A percentile compares a stretch with the other conserved stretches of the same genome.
These are phyloP conservation scores for Gerosis bhagava DNA, from an alignment of 2,888 invertebrate genomes.

Conservation along the genomic window DNA sequence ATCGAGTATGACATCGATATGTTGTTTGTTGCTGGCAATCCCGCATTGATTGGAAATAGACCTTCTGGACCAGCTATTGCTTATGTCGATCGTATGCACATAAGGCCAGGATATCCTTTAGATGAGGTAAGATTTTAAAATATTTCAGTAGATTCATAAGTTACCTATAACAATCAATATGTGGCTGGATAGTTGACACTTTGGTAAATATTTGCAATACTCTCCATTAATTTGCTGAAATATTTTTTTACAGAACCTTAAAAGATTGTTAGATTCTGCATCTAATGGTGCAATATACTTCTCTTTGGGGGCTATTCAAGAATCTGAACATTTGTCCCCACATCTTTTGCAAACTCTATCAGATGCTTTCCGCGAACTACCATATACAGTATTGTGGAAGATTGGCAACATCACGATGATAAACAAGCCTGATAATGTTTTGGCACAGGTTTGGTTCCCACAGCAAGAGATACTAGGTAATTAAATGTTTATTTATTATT, in stretches of 20 bases:
- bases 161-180: too few relatives aligned
- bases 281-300: constrained; percentile 73
- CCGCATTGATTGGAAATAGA: constrained; percentile 61
- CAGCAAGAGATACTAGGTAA: constrained; percentile 80
- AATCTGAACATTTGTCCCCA: constrained; percentile 63
- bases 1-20: constrained; percentile 71
- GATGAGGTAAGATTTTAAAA: constrained; percentile 47
- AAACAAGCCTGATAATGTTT: constrained; percentile 67
- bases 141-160: too few relatives aligned
- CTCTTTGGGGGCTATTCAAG: constrained; percentile 75
- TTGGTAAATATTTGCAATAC: too few relatives aligned
- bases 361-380: constrained; percentile 70
- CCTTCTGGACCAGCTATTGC: constrained; percentile 61
- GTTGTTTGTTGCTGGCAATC: constrained; percentile 64
- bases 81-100: constrained; percentile 66
- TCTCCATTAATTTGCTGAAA: not conserved
- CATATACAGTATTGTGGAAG: constrained; percentile 78
- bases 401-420: constrained; percentile 67
- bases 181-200: too few relatives aligned
- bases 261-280: constrained; percentile 58
- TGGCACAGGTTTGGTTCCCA: constrained; percentile 74
- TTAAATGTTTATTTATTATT: too few relatives aligned
- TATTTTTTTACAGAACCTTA: constrained; percentile 53
- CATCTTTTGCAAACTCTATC: constrained; percentile 60
- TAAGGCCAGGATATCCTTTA: constrained; percentile 55